Percentiles rank a stretch among this genome's conserved stretches.
Evolutionary conservation across 2,113 vertebrate genomes (phyloP).

Genomic region (Rhineura floridana): DNA sequence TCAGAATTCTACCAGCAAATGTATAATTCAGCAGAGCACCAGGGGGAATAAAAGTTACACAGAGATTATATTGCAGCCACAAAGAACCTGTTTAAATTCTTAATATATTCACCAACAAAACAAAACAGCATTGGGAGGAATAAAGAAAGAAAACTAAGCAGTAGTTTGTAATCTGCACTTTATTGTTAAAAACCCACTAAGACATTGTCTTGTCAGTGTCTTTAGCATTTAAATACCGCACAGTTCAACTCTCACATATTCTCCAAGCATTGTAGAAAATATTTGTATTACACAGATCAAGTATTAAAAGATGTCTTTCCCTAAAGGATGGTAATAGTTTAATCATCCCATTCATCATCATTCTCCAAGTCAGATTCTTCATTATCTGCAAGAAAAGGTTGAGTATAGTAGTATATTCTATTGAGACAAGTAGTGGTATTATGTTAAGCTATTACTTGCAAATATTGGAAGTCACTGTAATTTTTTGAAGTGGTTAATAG

Average conservation of each 20-base stretch:
- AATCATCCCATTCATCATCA: conserved; percentile 43
- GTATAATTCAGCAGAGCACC: background rate
- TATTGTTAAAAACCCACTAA: background rate
- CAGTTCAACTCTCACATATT: background rate
- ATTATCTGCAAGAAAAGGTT: background rate
- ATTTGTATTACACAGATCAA: background rate
- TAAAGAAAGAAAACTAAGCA: background rate
- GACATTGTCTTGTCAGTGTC: background rate
- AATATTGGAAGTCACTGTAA: background rate
- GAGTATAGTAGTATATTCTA: background rate
- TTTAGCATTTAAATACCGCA: background rate
- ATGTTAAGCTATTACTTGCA: background rate
- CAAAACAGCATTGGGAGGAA: background rate
- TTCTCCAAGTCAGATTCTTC: conserved; percentile 35
- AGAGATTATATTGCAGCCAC: no score
- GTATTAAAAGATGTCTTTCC: background rate
- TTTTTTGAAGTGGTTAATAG: background rate
- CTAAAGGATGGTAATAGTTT: background rate
- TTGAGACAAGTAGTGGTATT: background rate
- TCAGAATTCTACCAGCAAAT: no score
- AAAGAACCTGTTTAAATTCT: background rate
- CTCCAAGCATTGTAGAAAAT: background rate
- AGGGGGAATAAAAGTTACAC: background rate
- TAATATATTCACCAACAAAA: background rate
- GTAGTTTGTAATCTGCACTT: background rate